Conservation (phyloP, 1,140 invertebrate species). For the Brachystomella parvula region DNA sequence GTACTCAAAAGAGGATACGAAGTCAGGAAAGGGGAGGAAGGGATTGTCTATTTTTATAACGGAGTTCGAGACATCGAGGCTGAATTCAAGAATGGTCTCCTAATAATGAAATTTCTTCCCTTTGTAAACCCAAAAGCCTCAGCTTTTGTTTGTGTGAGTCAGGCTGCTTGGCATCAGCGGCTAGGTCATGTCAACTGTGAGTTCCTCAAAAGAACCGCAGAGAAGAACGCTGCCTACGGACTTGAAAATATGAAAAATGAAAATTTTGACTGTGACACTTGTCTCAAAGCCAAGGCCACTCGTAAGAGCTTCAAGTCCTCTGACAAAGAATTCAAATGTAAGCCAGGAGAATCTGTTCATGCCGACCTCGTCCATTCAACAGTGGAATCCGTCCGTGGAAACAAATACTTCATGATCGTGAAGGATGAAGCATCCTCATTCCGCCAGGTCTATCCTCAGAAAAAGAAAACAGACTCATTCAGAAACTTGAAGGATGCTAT, state of each 20-base stretch:
- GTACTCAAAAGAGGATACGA: slow-evolving; percentile 15
- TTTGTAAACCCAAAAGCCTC: too few relatives aligned
- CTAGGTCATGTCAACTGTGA: slow-evolving; percentile 4
- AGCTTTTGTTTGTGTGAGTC: not conserved
- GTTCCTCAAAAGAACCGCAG: not conserved
- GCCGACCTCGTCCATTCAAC: not conserved
- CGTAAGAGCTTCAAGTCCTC: slow-evolving; percentile 6
- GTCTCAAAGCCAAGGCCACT: not conserved
- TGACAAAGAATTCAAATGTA: not conserved
- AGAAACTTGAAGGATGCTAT: not conserved
- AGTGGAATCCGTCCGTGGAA: not conserved
- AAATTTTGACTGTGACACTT: not conserved
- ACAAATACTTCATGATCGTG: slow-evolving; percentile 8
- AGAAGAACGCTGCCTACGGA: not conserved
- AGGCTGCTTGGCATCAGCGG: slow-evolving; percentile 7
- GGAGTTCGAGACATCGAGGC: not conserved
- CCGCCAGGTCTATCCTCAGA: not conserved
- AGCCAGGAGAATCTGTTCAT: not conserved
- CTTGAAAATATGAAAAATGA: not conserved
- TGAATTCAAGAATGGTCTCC: not conserved
- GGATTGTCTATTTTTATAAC: not conserved
- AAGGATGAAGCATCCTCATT: slow-evolving; percentile 13
- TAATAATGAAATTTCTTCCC: slow-evolving; percentile 9
- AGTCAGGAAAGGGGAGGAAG: not conserved
- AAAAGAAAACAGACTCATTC: not conserved